phyloP scores from a whole-genome alignment of 2,113 vertebrate species.

The Calidris pugnax region DNA sequence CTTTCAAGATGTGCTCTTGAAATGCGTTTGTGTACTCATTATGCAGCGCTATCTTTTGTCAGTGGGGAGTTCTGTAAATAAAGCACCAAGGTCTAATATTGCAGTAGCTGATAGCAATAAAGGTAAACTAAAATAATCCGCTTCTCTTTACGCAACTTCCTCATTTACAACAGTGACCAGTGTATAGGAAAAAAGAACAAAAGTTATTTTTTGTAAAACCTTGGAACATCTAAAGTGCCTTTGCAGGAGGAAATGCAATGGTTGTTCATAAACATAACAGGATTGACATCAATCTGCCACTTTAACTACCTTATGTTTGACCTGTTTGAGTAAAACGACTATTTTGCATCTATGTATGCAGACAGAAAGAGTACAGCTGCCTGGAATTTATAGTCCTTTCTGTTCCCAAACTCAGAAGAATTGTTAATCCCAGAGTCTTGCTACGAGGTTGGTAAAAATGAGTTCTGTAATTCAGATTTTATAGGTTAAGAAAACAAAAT shows the following conservation, averaged over 20 bases:
- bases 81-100: conserved; percentile 62
- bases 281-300: background rate
- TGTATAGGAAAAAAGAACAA: background rate
- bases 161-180: background rate
- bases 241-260: background rate
- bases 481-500: background rate
- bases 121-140: conserved; percentile 8
- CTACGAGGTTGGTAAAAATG: background rate
- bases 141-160: conserved; percentile 29
- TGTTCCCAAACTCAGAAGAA: background rate
- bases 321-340: background rate
- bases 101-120: conserved; percentile 53
- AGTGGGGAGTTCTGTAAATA: conserved; percentile 74
- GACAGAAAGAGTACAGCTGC: background rate
- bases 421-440: background rate
- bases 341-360: background rate
- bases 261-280: background rate
- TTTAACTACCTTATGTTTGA: background rate
- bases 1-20: conserved; percentile 76
- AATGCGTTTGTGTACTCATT: conserved; percentile 73
- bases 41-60: conserved; percentile 69
- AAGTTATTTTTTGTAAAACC: background rate
- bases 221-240: background rate
- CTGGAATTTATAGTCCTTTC: conserved; percentile 7
- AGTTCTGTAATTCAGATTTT: background rate